A percentile compares a stretch with the other conserved stretches of the same genome.
phyloP scores from a whole-genome alignment of 1,140 invertebrate species.

The Batillaria attramentaria region DNA sequence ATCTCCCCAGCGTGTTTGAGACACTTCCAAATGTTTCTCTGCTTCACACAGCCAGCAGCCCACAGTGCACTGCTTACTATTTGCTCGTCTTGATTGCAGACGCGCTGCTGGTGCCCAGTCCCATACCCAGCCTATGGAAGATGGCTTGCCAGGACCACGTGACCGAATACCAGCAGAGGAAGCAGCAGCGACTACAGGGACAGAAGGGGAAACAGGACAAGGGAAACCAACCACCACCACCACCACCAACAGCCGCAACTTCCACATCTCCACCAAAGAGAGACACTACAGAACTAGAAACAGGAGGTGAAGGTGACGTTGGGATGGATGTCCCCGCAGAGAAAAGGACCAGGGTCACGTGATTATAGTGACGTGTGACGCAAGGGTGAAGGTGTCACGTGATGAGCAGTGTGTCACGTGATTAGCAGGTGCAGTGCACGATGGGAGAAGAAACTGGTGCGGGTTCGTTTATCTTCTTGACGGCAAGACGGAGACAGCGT shows the following conservation, averaged over 20 bases:
- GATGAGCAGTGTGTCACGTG: background rate
- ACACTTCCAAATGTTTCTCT: too few relatives aligned
- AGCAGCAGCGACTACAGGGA: slow-evolving; percentile 42
- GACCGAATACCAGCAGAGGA: slow-evolving; percentile 47
- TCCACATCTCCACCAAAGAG: background rate
- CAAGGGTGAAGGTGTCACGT: background rate
- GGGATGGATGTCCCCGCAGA: too few relatives aligned
- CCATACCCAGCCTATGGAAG: slow-evolving; percentile 45
- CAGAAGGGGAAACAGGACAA: slow-evolving; percentile 1
- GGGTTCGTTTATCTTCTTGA: background rate
- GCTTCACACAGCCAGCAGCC: too few relatives aligned
- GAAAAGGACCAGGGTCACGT: background rate
- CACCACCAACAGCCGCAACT: background rate
- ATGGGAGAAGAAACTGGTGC: background rate
- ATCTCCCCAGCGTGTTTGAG: too few relatives aligned
- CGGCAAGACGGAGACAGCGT: background rate
- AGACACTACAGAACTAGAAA: background rate
- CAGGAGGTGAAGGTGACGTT: background rate
- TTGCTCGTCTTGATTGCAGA: slow-evolving; percentile 6
- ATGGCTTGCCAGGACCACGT: slow-evolving; percentile 44
- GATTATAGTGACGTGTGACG: background rate
- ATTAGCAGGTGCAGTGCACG: background rate
- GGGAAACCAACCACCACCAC: background rate
- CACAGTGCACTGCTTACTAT: background rate
- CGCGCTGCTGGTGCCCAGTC: slow-evolving; percentile 3